Evolutionary conservation across 2,888 invertebrate genomes (phyloP).

Genomic region (Drosophila pseudotalamancana): DNA sequence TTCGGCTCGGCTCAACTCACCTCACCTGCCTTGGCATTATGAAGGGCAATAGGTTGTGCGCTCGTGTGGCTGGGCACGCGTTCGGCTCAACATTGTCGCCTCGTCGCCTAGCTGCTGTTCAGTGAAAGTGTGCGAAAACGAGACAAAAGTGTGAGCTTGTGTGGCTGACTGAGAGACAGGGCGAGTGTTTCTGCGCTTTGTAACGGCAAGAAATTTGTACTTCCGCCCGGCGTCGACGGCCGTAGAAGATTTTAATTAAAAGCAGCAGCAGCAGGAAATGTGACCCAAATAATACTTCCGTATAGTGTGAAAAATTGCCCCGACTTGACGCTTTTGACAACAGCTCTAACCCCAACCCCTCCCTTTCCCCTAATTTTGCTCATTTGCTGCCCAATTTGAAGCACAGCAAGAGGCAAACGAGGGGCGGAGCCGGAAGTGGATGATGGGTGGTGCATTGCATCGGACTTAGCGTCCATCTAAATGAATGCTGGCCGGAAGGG

Average conservation of each 20-base stretch:
- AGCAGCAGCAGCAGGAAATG: conserved; percentile 79
- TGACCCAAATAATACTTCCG: conserved; percentile 80
- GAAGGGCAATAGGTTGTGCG: conserved; percentile 77
- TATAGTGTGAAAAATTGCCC: conserved; percentile 73
- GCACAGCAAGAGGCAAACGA: conserved; percentile 11
- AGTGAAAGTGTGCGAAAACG: conserved; percentile 1
- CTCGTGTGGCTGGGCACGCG: conserved; percentile 14
- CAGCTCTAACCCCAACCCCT: not conserved
- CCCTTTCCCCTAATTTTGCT: not conserved
- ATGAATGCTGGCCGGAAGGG: not conserved
- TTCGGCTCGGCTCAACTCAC: conserved; percentile 20
- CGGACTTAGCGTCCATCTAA: not conserved
- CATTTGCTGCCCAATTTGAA: conserved; percentile 66
- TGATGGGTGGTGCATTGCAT: conserved; percentile 2
- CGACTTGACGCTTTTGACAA: conserved; percentile 17
- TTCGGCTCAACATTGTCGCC: conserved; percentile 29
- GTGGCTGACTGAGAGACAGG: not conserved
- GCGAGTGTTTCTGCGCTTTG: conserved; percentile 47
- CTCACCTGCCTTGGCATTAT: conserved; percentile 54
- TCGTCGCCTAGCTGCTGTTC: conserved; percentile 13
- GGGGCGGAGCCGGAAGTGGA: not conserved
- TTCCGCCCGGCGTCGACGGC: conserved; percentile 57
- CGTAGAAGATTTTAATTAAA: conserved; percentile 76
- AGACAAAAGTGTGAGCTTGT: too few relatives aligned
- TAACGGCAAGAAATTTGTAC: conserved; percentile 71